Percentiles rank a stretch among this genome's conserved stretches.
Conservation (phyloP, 2,888 invertebrate species). For the Falcaria lacertinaria region DNA sequence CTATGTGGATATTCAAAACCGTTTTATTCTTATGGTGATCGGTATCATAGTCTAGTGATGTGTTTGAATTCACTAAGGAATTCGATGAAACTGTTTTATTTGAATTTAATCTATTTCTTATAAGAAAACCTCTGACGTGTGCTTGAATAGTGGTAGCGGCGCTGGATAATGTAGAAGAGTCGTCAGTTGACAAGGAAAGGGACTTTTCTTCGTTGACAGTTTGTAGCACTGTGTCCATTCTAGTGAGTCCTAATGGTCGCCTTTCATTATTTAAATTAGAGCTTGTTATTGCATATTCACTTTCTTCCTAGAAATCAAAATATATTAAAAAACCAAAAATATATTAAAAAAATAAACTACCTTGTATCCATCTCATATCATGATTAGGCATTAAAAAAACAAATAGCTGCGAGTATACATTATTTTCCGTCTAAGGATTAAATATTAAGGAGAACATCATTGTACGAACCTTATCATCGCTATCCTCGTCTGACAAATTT, state of each 20-base stretch:
- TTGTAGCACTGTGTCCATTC: slow-evolving; percentile 72
- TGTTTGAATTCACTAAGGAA: slow-evolving; percentile 57
- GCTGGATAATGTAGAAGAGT: slow-evolving; percentile 73
- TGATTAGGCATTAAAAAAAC: too few relatives aligned
- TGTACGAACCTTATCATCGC: slow-evolving; percentile 39
- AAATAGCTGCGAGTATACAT: too few relatives aligned
- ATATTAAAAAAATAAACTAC: background rate
- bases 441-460: too few relatives aligned
- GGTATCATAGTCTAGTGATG: slow-evolving; percentile 51
- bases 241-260: slow-evolving; percentile 52
- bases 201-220: slow-evolving; percentile 77
- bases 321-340: background rate
- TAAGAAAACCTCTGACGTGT: slow-evolving; percentile 83
- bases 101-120: slow-evolving; percentile 72
- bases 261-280: slow-evolving; percentile 49
- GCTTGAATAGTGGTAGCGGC: slow-evolving; percentile 84
- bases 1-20: slow-evolving; percentile 67
- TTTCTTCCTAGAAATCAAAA: slow-evolving; percentile 47
- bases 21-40: slow-evolving; percentile 59
- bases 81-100: slow-evolving; percentile 60
- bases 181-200: slow-evolving; percentile 69
- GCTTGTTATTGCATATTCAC: slow-evolving; percentile 28
- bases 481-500: slow-evolving; percentile 41
- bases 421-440: too few relatives aligned
- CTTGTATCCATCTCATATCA: too few relatives aligned